Percentiles rank a stretch among this genome's conserved stretches.
phyloP scores from a whole-genome alignment of 2,888 invertebrate species.

The Drosophila neutralis region DNA sequence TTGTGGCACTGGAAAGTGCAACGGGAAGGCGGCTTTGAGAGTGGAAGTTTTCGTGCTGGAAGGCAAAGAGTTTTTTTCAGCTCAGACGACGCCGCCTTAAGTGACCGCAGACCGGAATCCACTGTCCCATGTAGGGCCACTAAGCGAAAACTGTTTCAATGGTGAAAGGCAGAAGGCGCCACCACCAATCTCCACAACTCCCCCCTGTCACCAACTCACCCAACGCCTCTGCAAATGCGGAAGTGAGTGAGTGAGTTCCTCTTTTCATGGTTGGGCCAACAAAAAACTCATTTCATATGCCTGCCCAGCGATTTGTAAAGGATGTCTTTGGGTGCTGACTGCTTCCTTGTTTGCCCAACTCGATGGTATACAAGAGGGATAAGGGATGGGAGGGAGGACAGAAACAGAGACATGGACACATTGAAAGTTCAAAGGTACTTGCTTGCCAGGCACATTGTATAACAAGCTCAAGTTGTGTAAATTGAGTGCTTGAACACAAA shows the following conservation, averaged over 20 bases:
- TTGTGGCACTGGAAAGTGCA: slow-evolving; percentile 57
- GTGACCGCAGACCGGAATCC: slow-evolving; percentile 64
- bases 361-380: slow-evolving; percentile 10
- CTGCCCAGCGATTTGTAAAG: slow-evolving; percentile 56
- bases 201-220: neutral
- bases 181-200: neutral
- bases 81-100: slow-evolving; percentile 38
- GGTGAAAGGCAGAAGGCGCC: slow-evolving; percentile 16
- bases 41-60: slow-evolving; percentile 66
- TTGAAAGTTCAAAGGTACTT: slow-evolving; percentile 75
- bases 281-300: slow-evolving; percentile 69
- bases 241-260: slow-evolving; percentile 54
- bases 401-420: slow-evolving; percentile 1
- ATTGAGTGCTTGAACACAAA: slow-evolving; percentile 60
- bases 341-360: slow-evolving; percentile 67
- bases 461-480: slow-evolving; percentile 61
- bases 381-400: slow-evolving; percentile 10
- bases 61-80: slow-evolving; percentile 42
- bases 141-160: slow-evolving; percentile 42
- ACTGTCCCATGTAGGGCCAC: slow-evolving; percentile 29
- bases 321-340: slow-evolving; percentile 40
- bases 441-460: slow-evolving; percentile 66
- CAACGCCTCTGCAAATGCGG: slow-evolving; percentile 56
- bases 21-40: slow-evolving; percentile 61
- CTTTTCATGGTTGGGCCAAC: slow-evolving; percentile 63